phyloP scores from a whole-genome alignment of 53 echinoderm and acorn worm species.

The Zoroaster sp. region DNA sequence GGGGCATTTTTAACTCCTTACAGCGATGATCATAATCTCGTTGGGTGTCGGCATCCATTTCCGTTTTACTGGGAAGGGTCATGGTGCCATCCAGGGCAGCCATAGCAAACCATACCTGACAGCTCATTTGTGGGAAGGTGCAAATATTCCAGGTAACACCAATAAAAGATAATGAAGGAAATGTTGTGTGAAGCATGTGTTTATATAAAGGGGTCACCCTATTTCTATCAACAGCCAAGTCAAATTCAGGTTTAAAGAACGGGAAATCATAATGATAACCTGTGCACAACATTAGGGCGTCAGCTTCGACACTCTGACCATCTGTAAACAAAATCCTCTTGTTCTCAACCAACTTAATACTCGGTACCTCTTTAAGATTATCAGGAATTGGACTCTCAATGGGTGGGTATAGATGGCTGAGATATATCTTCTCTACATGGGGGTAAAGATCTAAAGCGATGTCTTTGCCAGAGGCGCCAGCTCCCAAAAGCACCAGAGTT shows the following conservation, averaged over 20 bases:
- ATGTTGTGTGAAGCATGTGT: constrained; percentile 74
- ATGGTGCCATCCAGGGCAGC: constrained; percentile 70
- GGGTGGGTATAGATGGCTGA: constrained; percentile 68
- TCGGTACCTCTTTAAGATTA: constrained; percentile 63
- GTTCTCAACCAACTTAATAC: constrained; percentile 44
- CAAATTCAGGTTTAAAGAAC: constrained; percentile 77
- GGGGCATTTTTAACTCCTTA: constrained; percentile 50
- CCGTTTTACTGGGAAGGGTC: constrained; percentile 59
- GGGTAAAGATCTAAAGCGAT: constrained; percentile 67
- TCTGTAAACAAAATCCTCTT: constrained; percentile 58
- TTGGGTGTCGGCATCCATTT: constrained; percentile 71
- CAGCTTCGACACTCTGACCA: constrained; percentile 51
- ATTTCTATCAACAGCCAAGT: constrained; percentile 51
- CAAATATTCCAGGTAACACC: constrained; percentile 66
- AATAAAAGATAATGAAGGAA: constrained; percentile 74
- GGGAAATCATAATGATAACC: constrained; percentile 81
- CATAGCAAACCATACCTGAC: constrained; percentile 65
- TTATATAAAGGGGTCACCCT: constrained; percentile 81
- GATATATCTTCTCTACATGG: constrained; percentile 54
- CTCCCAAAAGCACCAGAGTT: constrained; percentile 74
- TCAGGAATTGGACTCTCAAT: constrained; percentile 53
- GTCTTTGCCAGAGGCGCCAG: constrained; percentile 75
- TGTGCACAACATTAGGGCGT: constrained; percentile 80
- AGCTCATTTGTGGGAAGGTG: constrained; percentile 73
- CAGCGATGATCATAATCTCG: constrained; percentile 40